Base-by-base conservation (phyloP, 2,888 invertebrate genomes). In the Atrina japonica region DNA sequence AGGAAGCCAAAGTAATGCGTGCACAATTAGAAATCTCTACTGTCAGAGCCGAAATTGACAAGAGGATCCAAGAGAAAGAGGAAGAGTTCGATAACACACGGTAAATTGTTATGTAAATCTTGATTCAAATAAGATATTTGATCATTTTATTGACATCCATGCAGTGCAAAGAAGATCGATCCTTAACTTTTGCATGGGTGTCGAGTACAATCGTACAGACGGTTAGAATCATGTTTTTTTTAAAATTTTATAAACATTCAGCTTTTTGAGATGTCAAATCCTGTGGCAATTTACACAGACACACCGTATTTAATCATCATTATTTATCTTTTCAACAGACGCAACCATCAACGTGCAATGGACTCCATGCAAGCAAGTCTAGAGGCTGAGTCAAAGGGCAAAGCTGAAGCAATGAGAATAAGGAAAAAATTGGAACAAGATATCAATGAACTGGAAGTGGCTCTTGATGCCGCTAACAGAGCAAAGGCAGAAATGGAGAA, bases 351-450 rank as follows among this genome's bases (percentile, higher is more conserved):
- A 93, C 96, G 99, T 84, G 98, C 99, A 80, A 94, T 99, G 91
- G 99, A 99, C 93, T 98, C 98, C 91, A 99, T 99, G 98, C 98
- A 99, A 93, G 98, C 99, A 90, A 97, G 97, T 90, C 94, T 99
- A 91, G 99, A 99, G 93, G 98, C 98, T 90, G 99, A 99, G 93
- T 95, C 98, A 92, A 98, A 98, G 94, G 99, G 98, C 91, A 99
- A 98, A 93, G 97, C 97, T 93, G 99, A 99, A 94, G 98, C 99
- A 85, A 95, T 99, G 88, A 96, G 98, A 93, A 97, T 99, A 96
- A 99, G 99, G 96, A 99, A 99, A 96, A 99, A 99, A 94, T 94
- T 99, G 91, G 99, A 99, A 93, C 96, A 96, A 88, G 99, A 99
- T 94, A 99, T 99, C 94, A 99, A 99, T 92, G 99, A 99, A 93